phyloP scores from a whole-genome alignment of 2,888 invertebrate genomes.

The Tribolium freemani region DNA sequence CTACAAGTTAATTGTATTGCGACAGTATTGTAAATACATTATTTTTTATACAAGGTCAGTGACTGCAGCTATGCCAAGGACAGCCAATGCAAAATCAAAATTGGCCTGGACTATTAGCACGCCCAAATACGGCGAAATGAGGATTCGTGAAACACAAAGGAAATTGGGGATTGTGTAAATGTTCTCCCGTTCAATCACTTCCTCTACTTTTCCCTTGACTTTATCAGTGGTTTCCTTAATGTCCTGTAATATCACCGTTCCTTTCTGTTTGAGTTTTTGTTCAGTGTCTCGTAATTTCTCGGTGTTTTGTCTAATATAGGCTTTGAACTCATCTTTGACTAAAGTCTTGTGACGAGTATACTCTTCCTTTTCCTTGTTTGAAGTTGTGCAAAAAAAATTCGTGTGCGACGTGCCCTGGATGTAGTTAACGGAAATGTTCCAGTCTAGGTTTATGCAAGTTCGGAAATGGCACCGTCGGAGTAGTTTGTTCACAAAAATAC shows the following conservation, averaged over 20 bases:
- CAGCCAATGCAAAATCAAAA: conserved; percentile 83
- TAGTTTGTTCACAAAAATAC: neutral
- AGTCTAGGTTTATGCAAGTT: neutral
- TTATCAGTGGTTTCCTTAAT: conserved; percentile 80
- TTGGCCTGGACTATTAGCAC: conserved; percentile 88
- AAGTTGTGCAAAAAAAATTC: conserved; percentile 24
- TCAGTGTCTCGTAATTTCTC: conserved; percentile 75
- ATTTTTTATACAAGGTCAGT: conserved; percentile 87
- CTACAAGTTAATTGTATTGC: conserved; percentile 67
- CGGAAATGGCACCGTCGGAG: neutral
- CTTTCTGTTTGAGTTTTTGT: conserved; percentile 72
- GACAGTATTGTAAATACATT: neutral
- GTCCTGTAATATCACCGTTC: conserved; percentile 77
- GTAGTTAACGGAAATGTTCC: neutral
- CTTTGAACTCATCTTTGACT: conserved; percentile 55
- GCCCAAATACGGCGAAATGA: conserved; percentile 89
- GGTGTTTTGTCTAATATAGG: conserved; percentile 73
- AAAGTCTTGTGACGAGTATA: conserved; percentile 8
- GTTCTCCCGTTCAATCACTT: conserved; percentile 88
- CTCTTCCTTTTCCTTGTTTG: conserved; percentile 25
- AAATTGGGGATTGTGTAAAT: conserved; percentile 94
- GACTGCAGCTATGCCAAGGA: conserved; percentile 89
- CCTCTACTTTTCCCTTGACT: conserved; percentile 80
- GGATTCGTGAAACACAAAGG: conserved; percentile 87
- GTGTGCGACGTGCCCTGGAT: neutral